Evolutionary conservation across 2,113 vertebrate species (phyloP).

Genomic region (Tachycineta bicolor): DNA sequence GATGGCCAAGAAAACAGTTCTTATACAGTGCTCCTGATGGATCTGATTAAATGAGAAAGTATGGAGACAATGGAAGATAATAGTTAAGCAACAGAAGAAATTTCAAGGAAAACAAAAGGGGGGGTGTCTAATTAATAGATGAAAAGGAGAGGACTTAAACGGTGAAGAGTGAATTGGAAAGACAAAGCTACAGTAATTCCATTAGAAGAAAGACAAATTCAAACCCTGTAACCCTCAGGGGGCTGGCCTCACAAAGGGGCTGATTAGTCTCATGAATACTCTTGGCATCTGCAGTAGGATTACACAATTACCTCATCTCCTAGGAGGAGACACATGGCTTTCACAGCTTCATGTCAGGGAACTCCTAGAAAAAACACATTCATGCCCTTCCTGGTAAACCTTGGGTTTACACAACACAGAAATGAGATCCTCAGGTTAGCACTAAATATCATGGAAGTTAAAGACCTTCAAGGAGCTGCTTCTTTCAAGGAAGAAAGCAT

Average conservation of each 20-base stretch:
- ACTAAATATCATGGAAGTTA: not conserved
- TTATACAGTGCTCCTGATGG: conserved; percentile 3
- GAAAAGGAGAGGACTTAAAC: not conserved
- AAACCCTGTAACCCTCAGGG: not conserved
- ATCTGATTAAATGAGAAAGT: conserved; percentile 1
- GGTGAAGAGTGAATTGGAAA: not conserved
- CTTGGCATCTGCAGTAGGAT: not conserved
- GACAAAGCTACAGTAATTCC: not conserved
- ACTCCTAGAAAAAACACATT: not conserved
- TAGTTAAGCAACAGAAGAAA: not conserved
- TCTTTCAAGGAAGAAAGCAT: not conserved
- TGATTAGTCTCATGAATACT: not conserved
- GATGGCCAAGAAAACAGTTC: conserved; percentile 6
- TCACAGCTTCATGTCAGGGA: not conserved
- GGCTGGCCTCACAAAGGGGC: not conserved
- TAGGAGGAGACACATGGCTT: not conserved
- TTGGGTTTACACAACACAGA: not conserved
- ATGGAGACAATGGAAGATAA: conserved; percentile 9
- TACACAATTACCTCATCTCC: not conserved
- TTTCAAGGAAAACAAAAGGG: not conserved
- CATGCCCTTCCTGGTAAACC: not conserved
- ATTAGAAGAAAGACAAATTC: not conserved
- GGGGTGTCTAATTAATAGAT: not conserved
- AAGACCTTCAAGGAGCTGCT: not conserved
- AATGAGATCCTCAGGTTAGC: not conserved